Percentiles rank a stretch among this genome's conserved stretches.
Conservation (phyloP, 2,888 invertebrate species). For the Perithous albicinctus region DNA sequence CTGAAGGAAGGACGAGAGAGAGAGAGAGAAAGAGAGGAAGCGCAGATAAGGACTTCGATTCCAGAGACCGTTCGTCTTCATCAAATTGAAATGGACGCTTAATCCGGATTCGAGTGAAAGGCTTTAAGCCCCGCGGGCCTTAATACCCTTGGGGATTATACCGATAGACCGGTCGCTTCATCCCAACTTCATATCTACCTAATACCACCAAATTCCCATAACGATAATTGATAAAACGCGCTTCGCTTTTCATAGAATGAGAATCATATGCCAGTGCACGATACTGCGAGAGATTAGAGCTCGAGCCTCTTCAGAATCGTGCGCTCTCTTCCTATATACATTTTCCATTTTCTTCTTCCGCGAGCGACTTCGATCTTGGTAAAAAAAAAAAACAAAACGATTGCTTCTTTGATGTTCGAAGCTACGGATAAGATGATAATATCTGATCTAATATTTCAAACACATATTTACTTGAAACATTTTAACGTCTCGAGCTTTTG, state of each 20-base stretch:
- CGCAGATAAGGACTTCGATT: slow-evolving; percentile 63
- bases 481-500: too few relatives aligned
- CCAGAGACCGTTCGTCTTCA: slow-evolving; percentile 60
- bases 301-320: background rate
- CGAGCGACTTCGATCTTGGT: too few relatives aligned
- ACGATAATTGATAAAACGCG: slow-evolving; percentile 33
- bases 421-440: too few relatives aligned
- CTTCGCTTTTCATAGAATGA: background rate
- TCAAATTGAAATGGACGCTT: slow-evolving; percentile 64
- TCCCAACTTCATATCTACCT: background rate
- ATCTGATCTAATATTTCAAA: background rate
- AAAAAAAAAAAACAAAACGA: too few relatives aligned
- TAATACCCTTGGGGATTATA: slow-evolving; percentile 48
- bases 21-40: slow-evolving; percentile 46
- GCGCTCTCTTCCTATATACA: too few relatives aligned
- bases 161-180: slow-evolving; percentile 43
- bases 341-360: too few relatives aligned
- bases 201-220: slow-evolving; percentile 8
- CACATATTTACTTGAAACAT: background rate
- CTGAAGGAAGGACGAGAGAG: slow-evolving; percentile 39
- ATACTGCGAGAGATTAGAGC: background rate
- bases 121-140: slow-evolving; percentile 44
- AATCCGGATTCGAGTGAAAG: slow-evolving; percentile 60
- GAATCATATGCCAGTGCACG: background rate
- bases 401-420: too few relatives aligned